Conservation (phyloP, 2,888 invertebrate genomes). For the Andrena dorsata region DNA sequence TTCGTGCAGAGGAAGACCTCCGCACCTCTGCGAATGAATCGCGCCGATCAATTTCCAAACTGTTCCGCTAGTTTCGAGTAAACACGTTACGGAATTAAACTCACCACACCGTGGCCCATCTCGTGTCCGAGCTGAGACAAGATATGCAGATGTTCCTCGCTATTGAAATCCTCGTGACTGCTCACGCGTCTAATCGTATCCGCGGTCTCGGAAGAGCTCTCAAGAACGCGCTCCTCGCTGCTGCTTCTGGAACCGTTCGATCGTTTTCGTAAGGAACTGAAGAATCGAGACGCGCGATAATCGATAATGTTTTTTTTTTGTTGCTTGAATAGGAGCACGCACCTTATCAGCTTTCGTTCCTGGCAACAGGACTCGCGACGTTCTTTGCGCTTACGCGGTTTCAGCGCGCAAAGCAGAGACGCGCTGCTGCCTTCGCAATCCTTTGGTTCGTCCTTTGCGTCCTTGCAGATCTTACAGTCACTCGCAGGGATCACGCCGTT, state of each 20-base stretch:
- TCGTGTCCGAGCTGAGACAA: constrained; percentile 81
- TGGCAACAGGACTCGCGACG: constrained; percentile 87
- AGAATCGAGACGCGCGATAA: not conserved
- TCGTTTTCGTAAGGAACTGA: not conserved
- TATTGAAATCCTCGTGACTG: constrained; percentile 88
- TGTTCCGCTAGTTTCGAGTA: not conserved
- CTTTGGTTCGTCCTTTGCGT: constrained; percentile 84
- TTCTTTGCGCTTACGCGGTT: constrained; percentile 88
- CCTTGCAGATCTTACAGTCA: constrained; percentile 81
- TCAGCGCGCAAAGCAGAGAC: constrained; percentile 87
- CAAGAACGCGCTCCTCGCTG: constrained; percentile 83
- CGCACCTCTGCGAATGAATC: constrained; percentile 76
- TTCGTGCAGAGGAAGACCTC: constrained; percentile 81
- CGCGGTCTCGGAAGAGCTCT: constrained; percentile 72
- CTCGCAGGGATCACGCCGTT: constrained; percentile 77
- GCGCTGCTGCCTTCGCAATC: constrained; percentile 85
- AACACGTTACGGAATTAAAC: constrained; percentile 50
- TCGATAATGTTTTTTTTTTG: too few species aligned
- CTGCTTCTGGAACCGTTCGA: constrained; percentile 75
- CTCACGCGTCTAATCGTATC: constrained; percentile 86
- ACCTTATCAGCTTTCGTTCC: constrained; percentile 83
- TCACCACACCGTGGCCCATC: constrained; percentile 84
- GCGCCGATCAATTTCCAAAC: too few species aligned
- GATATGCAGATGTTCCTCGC: constrained; percentile 79
- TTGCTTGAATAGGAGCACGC: not conserved